Evolutionary conservation across 2,113 vertebrate genomes (phyloP).

Genomic region (Syngnathoides biaculeatus): DNA sequence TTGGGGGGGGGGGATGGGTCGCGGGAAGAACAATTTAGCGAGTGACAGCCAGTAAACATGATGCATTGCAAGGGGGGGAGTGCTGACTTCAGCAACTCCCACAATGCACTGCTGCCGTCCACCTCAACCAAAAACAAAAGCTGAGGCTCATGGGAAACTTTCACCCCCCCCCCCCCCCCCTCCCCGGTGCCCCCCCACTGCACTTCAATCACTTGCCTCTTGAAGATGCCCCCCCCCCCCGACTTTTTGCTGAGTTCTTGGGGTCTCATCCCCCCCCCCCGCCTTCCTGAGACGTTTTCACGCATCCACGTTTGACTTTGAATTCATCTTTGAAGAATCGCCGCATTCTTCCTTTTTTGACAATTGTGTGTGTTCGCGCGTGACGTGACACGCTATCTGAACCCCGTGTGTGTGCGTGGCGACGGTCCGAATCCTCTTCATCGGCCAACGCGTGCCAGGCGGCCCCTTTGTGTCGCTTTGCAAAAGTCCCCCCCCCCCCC

Average conservation of each 20-base stretch:
- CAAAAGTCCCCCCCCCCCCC: too few relatives aligned
- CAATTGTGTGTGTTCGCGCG: slow-evolving; percentile 14
- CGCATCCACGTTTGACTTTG: not conserved
- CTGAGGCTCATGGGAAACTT: slow-evolving; percentile 26
- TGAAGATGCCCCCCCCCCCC: not conserved
- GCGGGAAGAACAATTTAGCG: slow-evolving; percentile 60
- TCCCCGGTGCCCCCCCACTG: too few relatives aligned
- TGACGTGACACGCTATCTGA: slow-evolving; percentile 7
- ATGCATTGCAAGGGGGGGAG: slow-evolving; percentile 45
- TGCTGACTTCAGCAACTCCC: slow-evolving; percentile 36
- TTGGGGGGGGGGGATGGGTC: slow-evolving; percentile 38
- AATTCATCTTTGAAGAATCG: slow-evolving; percentile 6
- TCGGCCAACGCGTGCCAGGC: too few relatives aligned
- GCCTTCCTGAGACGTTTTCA: not conserved
- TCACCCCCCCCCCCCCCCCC: too few relatives aligned
- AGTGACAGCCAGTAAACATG: slow-evolving; percentile 71
- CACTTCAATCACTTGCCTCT: slow-evolving; percentile 49
- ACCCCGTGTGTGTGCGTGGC: slow-evolving; percentile 13
- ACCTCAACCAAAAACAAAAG: not conserved
- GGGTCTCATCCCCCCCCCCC: not conserved
- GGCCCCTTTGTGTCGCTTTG: too few relatives aligned
- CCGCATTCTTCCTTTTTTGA: too few relatives aligned
- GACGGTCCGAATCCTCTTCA: too few relatives aligned
- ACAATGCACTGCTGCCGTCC: not conserved
- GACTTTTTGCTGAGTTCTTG: not conserved